Base-by-base conservation (phyloP, 2,113 vertebrate species). In the Carettochelys insculpta region DNA sequence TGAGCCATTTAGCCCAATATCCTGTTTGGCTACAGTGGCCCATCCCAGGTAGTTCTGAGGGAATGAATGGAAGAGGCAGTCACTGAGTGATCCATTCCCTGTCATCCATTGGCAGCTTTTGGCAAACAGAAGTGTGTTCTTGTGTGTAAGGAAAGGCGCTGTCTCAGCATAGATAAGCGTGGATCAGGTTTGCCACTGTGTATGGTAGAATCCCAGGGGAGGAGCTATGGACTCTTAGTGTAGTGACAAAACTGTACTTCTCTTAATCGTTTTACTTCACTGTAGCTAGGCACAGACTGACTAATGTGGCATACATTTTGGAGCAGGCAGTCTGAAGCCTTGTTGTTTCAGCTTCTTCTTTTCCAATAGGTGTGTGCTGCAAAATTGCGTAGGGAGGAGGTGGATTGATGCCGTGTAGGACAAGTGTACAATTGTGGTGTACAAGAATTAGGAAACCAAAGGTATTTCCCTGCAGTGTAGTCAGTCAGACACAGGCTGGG, bases 241-340 rank as follows among this genome's bases (percentile, higher is more conserved):
- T 24, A 24, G 65, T 71, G 65, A 71, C 65, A 38, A 41, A 41
- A 61, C 17, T 41, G 65, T 10, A 5, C 24, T 24, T 41, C 22
- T 27, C 38, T 27, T 41, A 41, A 13, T 43, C 22, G 11, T 12
- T 43, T 11, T 73, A 14, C 22, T 73, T 68, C 61, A 68, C 9
- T 4, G 14, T 73, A 43, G 38, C 9, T 61, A 31, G 19, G 38
- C 24, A 8, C 13, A 1, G 1, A 1, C 24, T 43, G 31, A 12
- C 4, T 8, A 50, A 0, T 11, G 2, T 2, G 45, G 75, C 2
- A 0, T 19, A 0, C 38, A 25, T n/a, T 43, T 73, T 17, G 68
- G 20, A 43, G 22, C 20, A 73, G 24, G 34, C n/a, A 68, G 34
- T 38, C 11, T 20, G 43, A 73, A 41, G 11, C 68, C 24, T 43